phyloP scores from a whole-genome alignment of 1,140 invertebrate species.

The Oscheius sp. region DNA sequence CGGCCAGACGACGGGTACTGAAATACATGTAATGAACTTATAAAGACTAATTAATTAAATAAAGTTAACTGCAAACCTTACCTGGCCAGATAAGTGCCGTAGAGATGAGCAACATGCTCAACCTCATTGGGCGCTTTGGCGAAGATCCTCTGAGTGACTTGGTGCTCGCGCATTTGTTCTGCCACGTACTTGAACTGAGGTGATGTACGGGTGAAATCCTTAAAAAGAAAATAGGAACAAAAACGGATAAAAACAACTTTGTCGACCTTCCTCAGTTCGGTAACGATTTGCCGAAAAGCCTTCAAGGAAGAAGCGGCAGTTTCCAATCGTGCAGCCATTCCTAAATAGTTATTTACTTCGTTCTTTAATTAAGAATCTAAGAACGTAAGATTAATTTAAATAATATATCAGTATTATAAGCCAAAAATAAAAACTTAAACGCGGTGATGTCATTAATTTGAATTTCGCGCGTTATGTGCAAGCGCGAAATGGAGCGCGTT shows the following conservation, averaged over 20 bases:
- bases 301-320: background rate
- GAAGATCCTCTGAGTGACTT: conserved; percentile 42
- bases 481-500: too few species aligned
- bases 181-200: conserved; percentile 29
- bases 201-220: conserved; percentile 1
- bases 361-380: too few species aligned
- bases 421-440: too few species aligned
- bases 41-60: background rate
- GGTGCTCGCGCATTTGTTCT: conserved; percentile 45
- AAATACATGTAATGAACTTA: background rate
- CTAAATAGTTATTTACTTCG: background rate
- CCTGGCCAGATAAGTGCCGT: conserved; percentile 14
- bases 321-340: background rate
- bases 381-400: too few species aligned
- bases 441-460: too few species aligned
- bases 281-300: conserved; percentile 18
- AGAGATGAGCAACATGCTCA: conserved; percentile 28
- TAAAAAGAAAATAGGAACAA: background rate
- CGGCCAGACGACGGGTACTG: conserved; percentile 24
- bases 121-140: conserved; percentile 47
- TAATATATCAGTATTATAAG: too few species aligned
- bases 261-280: conserved; percentile 29
- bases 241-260: background rate
- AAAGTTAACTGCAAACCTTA: background rate
- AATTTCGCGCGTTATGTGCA: too few species aligned